Percentiles rank a stretch among this genome's conserved stretches.
phyloP scores from a whole-genome alignment of 2,797 vertebrate genomes.

The Phrynocephalus guinanensis region DNA sequence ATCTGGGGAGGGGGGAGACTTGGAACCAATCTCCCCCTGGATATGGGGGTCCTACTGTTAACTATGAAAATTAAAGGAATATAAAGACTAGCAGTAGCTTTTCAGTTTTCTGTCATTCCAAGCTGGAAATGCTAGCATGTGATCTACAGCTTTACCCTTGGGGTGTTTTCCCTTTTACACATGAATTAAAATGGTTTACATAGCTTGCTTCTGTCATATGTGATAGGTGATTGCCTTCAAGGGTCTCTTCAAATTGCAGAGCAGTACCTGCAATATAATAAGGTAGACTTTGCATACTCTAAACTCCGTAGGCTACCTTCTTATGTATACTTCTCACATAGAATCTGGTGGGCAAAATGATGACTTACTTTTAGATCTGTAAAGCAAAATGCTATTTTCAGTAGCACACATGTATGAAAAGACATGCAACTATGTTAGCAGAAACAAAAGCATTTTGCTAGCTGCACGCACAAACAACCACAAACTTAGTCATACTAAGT shows the following conservation, averaged over 20 bases:
- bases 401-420: background rate
- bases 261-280: background rate
- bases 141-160: background rate
- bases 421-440: background rate
- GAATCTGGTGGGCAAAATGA: background rate
- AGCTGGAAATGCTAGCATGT: background rate
- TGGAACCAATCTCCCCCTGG: too few relatives aligned
- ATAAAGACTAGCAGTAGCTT: background rate
- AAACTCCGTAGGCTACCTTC: background rate
- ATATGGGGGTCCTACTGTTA: too few relatives aligned
- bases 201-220: background rate
- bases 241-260: background rate
- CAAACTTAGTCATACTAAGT: background rate
- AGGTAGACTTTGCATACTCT: background rate
- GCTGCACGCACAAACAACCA: background rate
- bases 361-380: background rate
- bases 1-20: too few relatives aligned
- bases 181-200: background rate
- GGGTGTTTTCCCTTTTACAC: background rate
- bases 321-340: background rate
- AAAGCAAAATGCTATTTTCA: background rate
- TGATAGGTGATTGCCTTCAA: background rate
- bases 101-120: background rate
- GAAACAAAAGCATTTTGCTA: background rate
- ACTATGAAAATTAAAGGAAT: background rate